These are phyloP conservation scores for Chiridota heheva DNA, from an alignment of 35 echinoderm and acorn worm genomes.

Conservation along the genomic window DNA sequence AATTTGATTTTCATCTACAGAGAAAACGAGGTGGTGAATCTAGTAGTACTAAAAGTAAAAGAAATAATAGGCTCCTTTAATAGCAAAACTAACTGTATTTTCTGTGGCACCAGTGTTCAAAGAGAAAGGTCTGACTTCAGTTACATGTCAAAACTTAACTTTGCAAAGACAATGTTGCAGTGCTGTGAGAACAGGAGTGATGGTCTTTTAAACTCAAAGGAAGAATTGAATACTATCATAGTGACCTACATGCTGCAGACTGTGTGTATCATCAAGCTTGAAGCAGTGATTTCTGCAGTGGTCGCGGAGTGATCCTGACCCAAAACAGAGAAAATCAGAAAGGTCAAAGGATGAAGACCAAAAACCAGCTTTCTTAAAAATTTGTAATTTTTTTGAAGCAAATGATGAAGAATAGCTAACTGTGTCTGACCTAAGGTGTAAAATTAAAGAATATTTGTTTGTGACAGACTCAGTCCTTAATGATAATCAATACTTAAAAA, in stretches of 20 bases:
- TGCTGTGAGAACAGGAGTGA: slow-evolving; percentile 48
- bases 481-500: slow-evolving; percentile 58
- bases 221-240: slow-evolving; percentile 47
- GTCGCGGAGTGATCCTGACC: slow-evolving; percentile 18
- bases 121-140: slow-evolving; percentile 31
- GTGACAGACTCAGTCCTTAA: slow-evolving; percentile 34
- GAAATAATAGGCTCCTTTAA: slow-evolving; percentile 33
- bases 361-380: slow-evolving; percentile 51
- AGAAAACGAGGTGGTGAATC: too few relatives aligned
- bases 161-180: slow-evolving; percentile 38
- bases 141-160: slow-evolving; percentile 35
- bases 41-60: slow-evolving; percentile 28
- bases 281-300: slow-evolving; percentile 35
- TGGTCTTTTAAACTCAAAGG: slow-evolving; percentile 58
- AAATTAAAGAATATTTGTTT: slow-evolving; percentile 59
- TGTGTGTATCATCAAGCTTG: slow-evolving; percentile 58
- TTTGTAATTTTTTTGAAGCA: slow-evolving; percentile 54
- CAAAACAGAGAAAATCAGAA: slow-evolving; percentile 53
- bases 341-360: slow-evolving; percentile 61
- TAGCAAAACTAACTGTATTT: slow-evolving; percentile 66
- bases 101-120: slow-evolving; percentile 46
- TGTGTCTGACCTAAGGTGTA: slow-evolving; percentile 51
- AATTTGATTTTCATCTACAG: slow-evolving; percentile 19
- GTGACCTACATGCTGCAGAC: slow-evolving; percentile 61
- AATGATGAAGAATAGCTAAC: slow-evolving; percentile 70